A percentile compares a stretch with the other conserved stretches of the same genome.
Evolutionary conservation across 2,888 invertebrate genomes (phyloP).

Genomic region (Erebia palarica): DNA sequence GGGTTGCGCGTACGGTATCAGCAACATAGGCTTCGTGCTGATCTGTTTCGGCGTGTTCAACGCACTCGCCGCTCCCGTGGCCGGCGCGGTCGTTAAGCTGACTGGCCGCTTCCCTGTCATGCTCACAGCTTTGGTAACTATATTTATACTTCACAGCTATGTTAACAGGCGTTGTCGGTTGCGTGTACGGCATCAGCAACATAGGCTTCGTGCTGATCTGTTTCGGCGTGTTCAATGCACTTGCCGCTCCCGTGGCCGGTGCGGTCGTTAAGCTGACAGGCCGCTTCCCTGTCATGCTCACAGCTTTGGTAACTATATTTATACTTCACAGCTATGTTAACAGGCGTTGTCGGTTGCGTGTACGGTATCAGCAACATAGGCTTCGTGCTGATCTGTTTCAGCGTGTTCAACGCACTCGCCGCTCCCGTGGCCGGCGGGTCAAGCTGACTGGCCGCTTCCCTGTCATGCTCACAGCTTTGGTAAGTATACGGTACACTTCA

Average conservation of each 20-base stretch:
- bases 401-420: conserved; percentile 93
- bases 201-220: conserved; percentile 97
- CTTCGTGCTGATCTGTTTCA: conserved; percentile 96
- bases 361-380: conserved; percentile 96
- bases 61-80: conserved; percentile 91
- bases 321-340: no score
- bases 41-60: conserved; percentile 95
- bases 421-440: conserved; percentile 91
- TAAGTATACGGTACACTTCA: conserved; percentile 45
- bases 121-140: conserved; percentile 84
- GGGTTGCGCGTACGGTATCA: conserved; percentile 93
- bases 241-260: conserved; percentile 92
- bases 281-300: conserved; percentile 88
- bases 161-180: conserved; percentile 85
- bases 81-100: conserved; percentile 91
- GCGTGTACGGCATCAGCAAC: conserved; percentile 93
- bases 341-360: conserved; percentile 90
- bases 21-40: conserved; percentile 96
- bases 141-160: no score
- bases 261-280: conserved; percentile 92
- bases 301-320: conserved; percentile 81
- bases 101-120: conserved; percentile 92
- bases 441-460: conserved; percentile 91
- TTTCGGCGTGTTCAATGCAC: conserved; percentile 93
- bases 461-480: conserved; percentile 88